phyloP scores from a whole-genome alignment of 2,113 vertebrate genomes.

The Dasyprocta punctata region DNA sequence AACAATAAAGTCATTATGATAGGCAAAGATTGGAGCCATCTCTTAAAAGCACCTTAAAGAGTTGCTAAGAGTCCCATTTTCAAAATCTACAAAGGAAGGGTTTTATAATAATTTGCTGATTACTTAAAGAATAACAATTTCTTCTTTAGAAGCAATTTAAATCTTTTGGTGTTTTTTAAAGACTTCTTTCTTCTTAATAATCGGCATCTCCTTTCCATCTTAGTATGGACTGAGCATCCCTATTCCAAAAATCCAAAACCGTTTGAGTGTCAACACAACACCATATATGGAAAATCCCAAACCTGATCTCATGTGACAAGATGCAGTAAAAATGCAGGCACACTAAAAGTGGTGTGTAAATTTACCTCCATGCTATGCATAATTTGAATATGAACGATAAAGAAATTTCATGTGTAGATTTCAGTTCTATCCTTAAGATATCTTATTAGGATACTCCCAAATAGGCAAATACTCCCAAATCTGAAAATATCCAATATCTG shows the following conservation, averaged over 20 bases:
- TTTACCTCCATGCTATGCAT: neutral
- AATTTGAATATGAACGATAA: neutral
- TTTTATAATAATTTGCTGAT: neutral
- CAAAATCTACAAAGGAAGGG: neutral
- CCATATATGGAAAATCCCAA: neutral
- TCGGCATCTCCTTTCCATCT: neutral
- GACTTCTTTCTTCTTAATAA: neutral
- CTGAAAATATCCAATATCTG: neutral
- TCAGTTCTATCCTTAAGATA: neutral
- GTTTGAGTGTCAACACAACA: neutral
- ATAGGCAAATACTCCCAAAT: neutral
- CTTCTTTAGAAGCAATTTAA: neutral
- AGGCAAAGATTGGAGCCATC: too few species aligned
- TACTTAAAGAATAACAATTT: neutral
- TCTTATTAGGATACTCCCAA: neutral
- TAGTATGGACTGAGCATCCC: neutral
- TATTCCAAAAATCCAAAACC: neutral
- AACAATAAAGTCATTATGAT: fast-evolving
- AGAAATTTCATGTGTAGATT: neutral
- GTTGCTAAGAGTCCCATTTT: too few species aligned
- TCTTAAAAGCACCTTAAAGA: neutral
- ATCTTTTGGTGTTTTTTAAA: neutral
- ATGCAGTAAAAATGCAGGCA: neutral
- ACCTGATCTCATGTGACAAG: neutral
- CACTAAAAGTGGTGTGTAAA: neutral